Conservation (phyloP, 2,797 vertebrate genomes). For the Arrhamphus sclerolepis region DNA sequence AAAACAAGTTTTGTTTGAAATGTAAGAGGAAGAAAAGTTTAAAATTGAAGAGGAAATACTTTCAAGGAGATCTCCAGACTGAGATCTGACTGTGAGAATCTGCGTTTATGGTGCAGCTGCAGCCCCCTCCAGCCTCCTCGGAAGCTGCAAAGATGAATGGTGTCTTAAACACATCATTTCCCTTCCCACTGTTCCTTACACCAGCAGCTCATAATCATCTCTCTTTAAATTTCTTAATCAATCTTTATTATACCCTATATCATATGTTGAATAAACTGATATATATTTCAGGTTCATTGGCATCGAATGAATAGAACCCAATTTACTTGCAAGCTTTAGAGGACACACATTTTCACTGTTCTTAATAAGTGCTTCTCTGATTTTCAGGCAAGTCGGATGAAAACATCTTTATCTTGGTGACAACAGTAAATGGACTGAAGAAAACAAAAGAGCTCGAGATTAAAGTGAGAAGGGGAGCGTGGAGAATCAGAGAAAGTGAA, state of each 20-base stretch:
- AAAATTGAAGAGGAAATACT: slow-evolving; percentile 16
- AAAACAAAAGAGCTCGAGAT: slow-evolving; percentile 29
- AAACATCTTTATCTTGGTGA: slow-evolving; percentile 23
- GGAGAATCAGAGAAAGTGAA: slow-evolving; percentile 29
- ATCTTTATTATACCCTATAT: slow-evolving; percentile 12
- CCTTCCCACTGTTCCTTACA: slow-evolving; percentile 24
- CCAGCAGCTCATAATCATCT: slow-evolving; percentile 39
- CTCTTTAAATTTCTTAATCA: slow-evolving; percentile 22
- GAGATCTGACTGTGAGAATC: slow-evolving; percentile 19
- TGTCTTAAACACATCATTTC: slow-evolving; percentile 39
- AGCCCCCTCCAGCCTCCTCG: slow-evolving; percentile 35
- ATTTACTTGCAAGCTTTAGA: neutral
- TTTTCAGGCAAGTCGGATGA: slow-evolving; percentile 23
- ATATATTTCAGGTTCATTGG: slow-evolving; percentile 51
- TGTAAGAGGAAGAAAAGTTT: neutral
- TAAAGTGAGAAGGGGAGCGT: slow-evolving; percentile 29
- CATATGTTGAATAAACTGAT: slow-evolving; percentile 32
- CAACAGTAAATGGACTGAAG: slow-evolving; percentile 28
- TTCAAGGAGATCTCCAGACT: slow-evolving; percentile 3
- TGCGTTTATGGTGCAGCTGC: slow-evolving; percentile 16
- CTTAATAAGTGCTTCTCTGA: slow-evolving; percentile 3
- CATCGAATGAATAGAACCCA: neutral
- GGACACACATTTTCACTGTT: no score
- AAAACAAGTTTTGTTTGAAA: neutral
- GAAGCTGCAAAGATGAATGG: slow-evolving; percentile 41